phyloP scores from a whole-genome alignment of 2,113 vertebrate species.

The Oryzias woworae region DNA sequence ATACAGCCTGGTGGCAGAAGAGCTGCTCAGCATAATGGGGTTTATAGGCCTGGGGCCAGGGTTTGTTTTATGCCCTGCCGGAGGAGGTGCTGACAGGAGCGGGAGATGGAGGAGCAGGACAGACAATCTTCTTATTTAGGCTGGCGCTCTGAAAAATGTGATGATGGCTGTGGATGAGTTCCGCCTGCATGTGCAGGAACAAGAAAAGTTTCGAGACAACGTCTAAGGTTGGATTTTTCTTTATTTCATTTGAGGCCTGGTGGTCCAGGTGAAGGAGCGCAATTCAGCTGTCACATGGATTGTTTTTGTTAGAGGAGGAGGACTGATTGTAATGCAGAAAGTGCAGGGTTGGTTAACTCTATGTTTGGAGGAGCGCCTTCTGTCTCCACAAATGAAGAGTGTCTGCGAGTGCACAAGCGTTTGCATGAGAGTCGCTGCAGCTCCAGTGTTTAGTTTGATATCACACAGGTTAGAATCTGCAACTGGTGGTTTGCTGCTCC shows the following conservation, averaged over 20 bases:
- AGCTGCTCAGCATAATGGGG: slow-evolving; percentile 56
- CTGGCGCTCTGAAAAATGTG: slow-evolving; percentile 13
- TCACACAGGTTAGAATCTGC: slow-evolving; percentile 38
- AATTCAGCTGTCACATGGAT: slow-evolving; percentile 30
- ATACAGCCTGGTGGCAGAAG: slow-evolving; percentile 48
- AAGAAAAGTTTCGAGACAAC: slow-evolving; percentile 3
- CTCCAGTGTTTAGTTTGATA: slow-evolving; percentile 49
- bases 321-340: slow-evolving; percentile 28
- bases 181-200: slow-evolving; percentile 5
- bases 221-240: slow-evolving; percentile 49
- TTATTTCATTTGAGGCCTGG: slow-evolving; percentile 26
- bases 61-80: slow-evolving; percentile 53
- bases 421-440: slow-evolving; percentile 22
- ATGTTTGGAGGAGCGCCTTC: slow-evolving; percentile 37
- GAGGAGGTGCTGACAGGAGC: slow-evolving; percentile 52
- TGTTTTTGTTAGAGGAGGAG: slow-evolving; percentile 35
- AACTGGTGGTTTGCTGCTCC: slow-evolving; percentile 40
- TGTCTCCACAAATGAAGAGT: slow-evolving; percentile 30
- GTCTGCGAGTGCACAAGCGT: slow-evolving; percentile 19
- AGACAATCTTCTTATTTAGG: slow-evolving; percentile 37
- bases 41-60: slow-evolving; percentile 52
- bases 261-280: slow-evolving; percentile 38
- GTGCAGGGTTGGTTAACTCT: slow-evolving; percentile 53
- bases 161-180: slow-evolving; percentile 18
- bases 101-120: slow-evolving; percentile 16